Base-by-base conservation (phyloP, 2,888 invertebrate genomes). In the Heteromyza rotundicornis region DNA sequence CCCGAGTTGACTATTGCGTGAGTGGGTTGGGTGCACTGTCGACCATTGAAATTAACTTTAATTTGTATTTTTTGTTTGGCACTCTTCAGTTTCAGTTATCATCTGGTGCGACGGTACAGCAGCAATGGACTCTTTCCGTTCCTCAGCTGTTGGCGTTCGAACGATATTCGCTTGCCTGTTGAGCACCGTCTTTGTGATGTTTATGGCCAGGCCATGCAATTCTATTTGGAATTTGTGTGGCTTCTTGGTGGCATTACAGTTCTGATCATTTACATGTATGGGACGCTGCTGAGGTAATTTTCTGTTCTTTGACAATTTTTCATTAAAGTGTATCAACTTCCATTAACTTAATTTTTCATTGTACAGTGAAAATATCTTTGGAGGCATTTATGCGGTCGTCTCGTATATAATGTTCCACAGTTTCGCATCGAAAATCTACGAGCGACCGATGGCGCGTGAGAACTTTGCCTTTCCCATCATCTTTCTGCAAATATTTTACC, bases 361-460 rank as follows among this genome's bases (percentile, higher is more conserved):
- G 64, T 68, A 8, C 65, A 91, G 92, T 74, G 88, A 89, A 57
- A 90, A 89, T 57, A 76, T 92, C 1, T 82, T 89, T 55, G 94
- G 95, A 14, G 95, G 94, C 0, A 65, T 90, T 0, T 77, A 95
- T 22, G 86, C 92, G 0, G 89, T 90, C 7, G 78, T 87, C 0
- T 88, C 89, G 7, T 95, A 91, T 80, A 88, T 94, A 70, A 91
- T 89, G 73, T 95, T 95, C 80, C 95, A 95, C 79, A 87, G 88
- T 23, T 93, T 94, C 79, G 90, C 89, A 54, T 93, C 95, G 0
- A 85, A 95, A 52, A 92, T 94, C 2, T 92, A 93, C 74, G 94
- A 94, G 90, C 89, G 92, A 0, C 95, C 95, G 0, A 90, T 94
- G 44, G 86, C 95, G 52, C 83, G 95, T 22, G 95, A 96, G 81